Percentiles rank a stretch among this genome's conserved stretches.
Evolutionary conservation across 1,140 invertebrate species (phyloP).

Genomic region (Papilio glaucus): DNA sequence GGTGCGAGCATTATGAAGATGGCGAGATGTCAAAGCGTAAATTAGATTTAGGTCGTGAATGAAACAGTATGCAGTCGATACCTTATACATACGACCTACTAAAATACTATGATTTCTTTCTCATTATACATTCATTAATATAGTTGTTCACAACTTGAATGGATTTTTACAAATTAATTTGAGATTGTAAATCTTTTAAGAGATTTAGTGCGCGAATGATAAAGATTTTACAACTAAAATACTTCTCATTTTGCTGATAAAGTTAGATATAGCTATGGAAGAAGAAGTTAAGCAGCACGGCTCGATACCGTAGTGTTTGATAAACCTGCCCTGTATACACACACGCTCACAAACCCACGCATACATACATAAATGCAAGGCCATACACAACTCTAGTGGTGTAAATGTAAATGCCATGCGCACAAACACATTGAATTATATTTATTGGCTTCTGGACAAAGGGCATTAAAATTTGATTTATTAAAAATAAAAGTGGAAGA

Average conservation of each 20-base stretch:
- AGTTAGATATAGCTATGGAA: background rate
- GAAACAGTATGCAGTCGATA: no score
- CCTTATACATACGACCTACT: no score
- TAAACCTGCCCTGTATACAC: background rate
- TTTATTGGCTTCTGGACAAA: background rate
- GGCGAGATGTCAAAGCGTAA: no score
- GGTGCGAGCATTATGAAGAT: no score
- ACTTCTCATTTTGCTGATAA: background rate
- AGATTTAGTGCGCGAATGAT: background rate
- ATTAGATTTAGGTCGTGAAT: no score
- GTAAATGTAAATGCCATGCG: conserved; percentile 24
- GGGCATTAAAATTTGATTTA: background rate
- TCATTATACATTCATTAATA: background rate
- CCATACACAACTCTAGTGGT: background rate
- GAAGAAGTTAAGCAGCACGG: conserved; percentile 16
- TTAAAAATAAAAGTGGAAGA: background rate
- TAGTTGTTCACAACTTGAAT: background rate
- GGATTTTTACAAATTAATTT: no score
- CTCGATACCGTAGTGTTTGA: conserved; percentile 15
- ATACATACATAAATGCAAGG: conserved; percentile 1
- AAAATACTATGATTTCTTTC: no score
- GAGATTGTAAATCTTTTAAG: background rate
- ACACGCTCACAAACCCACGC: background rate
- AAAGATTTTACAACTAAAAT: background rate
- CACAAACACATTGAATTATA: conserved; percentile 6